Evolutionary conservation across 2,888 invertebrate genomes (phyloP), one percentile per base, ranked within the genome.

Genomic region (Phragmatobia fuliginosa): DNA sequence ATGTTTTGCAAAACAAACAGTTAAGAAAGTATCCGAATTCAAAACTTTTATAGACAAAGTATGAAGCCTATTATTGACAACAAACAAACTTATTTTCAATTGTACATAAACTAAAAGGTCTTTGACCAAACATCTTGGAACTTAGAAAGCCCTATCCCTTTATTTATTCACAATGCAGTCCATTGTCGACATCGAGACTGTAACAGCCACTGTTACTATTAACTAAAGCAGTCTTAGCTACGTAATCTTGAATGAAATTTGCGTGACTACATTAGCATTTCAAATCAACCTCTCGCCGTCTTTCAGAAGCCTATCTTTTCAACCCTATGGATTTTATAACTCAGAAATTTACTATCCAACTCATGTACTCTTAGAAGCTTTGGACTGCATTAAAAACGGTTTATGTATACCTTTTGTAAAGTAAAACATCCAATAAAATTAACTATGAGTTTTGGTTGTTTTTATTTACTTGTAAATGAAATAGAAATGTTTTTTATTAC

Each of bases 191-290:
- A 72, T 73, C 74, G 69, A 74, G 80, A 66, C 79, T 74, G 79
- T 73, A 76, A 77, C 76, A 78, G 79, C 80, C 74, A 79, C 80
- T 76, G 83, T 82, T 76, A 82, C 84, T 85, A 84, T 85, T 84
- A 86, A 85, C 86, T 81, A 81, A 84, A 81, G 76, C 80, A 81
- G 83, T 75, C 78, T 81, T 80, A 83, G 82, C 79, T 77, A 77
- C 82, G 87, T 87, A 85, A 87, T 86, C 88, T 87, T 80, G 78
- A 85, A 85, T 85, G 85, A 83, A 85, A 88, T 88, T 85, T 84
- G 82, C 70, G 75, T 76, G 81, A 73, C 79, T 73, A 82, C 82
- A 89, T 90, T 90, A 88, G 88, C 87, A 89, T 90, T 88, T 87
- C 87, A 88, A 88, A 88, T 86, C 83, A 80, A 72, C 77, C 74